Conservation (phyloP, 2,888 invertebrate species). For the Nomada ferruginata region DNA sequence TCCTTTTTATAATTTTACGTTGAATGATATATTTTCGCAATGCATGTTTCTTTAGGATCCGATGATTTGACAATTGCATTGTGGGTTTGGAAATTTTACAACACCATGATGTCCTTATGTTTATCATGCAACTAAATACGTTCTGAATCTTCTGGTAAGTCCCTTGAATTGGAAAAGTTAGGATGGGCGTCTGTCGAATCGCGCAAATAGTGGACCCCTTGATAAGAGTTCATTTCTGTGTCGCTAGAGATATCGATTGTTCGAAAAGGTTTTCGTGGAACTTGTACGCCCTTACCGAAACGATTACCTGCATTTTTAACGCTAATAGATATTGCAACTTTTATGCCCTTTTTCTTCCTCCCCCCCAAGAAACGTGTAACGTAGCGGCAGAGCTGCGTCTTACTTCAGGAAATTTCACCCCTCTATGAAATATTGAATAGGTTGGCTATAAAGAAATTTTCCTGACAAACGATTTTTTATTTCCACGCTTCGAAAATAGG, state of each 20-base stretch:
- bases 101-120: too few relatives aligned
- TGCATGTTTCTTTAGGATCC: too few relatives aligned
- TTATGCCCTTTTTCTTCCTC: background rate
- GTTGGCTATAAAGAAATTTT: background rate
- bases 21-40: too few relatives aligned
- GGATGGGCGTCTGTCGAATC: too few relatives aligned
- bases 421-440: background rate
- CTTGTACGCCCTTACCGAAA: slow-evolving; percentile 3
- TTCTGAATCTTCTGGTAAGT: slow-evolving; percentile 11
- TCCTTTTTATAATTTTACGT: too few relatives aligned
- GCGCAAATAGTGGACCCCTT: background rate
- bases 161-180: background rate
- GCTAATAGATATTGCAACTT: slow-evolving; percentile 21
- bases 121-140: too few relatives aligned
- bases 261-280: slow-evolving; percentile 35
- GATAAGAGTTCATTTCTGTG: slow-evolving; percentile 46
- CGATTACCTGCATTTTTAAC: slow-evolving; percentile 42
- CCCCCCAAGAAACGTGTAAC: slow-evolving; percentile 13
- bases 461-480: background rate
- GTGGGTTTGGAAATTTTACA: too few relatives aligned
- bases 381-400: background rate
- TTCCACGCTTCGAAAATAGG: background rate
- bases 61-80: too few relatives aligned
- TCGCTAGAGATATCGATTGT: slow-evolving; percentile 40
- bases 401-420: background rate